Conservation (phyloP, 2,113 vertebrate genomes). For the Lepisosteus osseus region DNA sequence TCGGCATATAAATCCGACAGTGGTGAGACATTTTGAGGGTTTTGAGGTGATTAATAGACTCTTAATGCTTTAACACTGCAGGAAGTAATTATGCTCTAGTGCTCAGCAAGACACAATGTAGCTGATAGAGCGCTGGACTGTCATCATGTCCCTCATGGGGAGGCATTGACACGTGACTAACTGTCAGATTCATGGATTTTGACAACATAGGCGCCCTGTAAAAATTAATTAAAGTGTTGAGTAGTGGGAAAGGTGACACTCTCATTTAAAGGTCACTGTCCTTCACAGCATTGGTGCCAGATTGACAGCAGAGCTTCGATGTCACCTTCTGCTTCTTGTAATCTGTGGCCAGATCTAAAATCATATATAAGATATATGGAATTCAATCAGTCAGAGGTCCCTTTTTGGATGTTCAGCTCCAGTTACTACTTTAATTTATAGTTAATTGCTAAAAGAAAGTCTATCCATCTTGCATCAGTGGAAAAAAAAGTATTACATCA, state of each 20-base stretch:
- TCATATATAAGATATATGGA: not conserved
- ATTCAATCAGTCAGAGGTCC: not conserved
- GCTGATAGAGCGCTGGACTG: slow-evolving; percentile 2
- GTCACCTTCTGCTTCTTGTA: not conserved
- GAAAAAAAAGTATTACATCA: no score
- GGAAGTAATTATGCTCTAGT: not conserved
- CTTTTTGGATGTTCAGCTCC: not conserved
- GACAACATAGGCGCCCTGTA: not conserved
- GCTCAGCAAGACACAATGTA: not conserved
- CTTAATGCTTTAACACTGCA: not conserved
- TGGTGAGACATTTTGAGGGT: not conserved
- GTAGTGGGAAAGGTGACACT: slow-evolving; percentile 1
- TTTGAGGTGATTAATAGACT: not conserved
- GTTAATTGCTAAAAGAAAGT: not conserved
- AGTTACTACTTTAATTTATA: not conserved
- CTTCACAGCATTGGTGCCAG: not conserved
- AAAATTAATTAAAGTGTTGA: not conserved
- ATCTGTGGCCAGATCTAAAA: not conserved
- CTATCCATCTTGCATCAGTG: no score
- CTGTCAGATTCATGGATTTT: not conserved
- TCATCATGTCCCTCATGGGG: not conserved
- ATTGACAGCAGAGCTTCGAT: not conserved
- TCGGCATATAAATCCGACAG: not conserved
- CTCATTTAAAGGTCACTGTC: not conserved
- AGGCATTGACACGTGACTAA: not conserved